phyloP scores from a whole-genome alignment of 2,888 invertebrate species.

The Hoplodrina blanda region DNA sequence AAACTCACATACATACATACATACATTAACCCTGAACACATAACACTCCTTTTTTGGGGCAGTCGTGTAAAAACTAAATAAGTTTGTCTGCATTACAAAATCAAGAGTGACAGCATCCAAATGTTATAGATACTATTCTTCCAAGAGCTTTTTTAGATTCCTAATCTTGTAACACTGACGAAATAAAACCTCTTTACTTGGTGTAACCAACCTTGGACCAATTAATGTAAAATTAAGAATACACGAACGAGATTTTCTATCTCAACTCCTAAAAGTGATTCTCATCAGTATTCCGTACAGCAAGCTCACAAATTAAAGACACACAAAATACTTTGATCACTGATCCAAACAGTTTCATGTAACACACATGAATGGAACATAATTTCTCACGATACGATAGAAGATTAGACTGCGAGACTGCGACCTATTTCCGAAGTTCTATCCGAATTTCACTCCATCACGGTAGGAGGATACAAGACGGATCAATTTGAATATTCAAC shows the following conservation, averaged over 20 bases:
- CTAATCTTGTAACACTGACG: not conserved
- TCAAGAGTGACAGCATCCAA: conserved; percentile 28
- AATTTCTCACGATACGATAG: conserved; percentile 43
- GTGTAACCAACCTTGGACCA: not conserved
- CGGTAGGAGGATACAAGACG: conserved; percentile 47
- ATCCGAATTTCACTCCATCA: conserved; percentile 54
- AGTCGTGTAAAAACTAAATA: conserved; percentile 33
- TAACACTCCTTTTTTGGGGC: too few species aligned
- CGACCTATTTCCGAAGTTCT: conserved; percentile 60
- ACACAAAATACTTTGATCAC: conserved; percentile 44
- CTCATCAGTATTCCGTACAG: conserved; percentile 37
- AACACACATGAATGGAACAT: conserved; percentile 42
- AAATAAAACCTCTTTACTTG: not conserved
- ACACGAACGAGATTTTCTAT: not conserved
- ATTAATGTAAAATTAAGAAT: not conserved
- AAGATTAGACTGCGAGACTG: conserved; percentile 49
- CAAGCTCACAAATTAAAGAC: conserved; percentile 29
- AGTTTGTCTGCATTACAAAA: conserved; percentile 15
- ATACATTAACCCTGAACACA: too few species aligned
- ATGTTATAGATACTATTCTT: conserved; percentile 5
- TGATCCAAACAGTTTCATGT: conserved; percentile 31
- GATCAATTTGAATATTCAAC: conserved; percentile 73
- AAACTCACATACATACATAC: too few species aligned
- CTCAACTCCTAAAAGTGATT: not conserved
- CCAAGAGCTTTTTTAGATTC: not conserved